Evolutionary conservation across 1,140 invertebrate genomes (phyloP).

Genomic region (Chrysopa pallens): DNA sequence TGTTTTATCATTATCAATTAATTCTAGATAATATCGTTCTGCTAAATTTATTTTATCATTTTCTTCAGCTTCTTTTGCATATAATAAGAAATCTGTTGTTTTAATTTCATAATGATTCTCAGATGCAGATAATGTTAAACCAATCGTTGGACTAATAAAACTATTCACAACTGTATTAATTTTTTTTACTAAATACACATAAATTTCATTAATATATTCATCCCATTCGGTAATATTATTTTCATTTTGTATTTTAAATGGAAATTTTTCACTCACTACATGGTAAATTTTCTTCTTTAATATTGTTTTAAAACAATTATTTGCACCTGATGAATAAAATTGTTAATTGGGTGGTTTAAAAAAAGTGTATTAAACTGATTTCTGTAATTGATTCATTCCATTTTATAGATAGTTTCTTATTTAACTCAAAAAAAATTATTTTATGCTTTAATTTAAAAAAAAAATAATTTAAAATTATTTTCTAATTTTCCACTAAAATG

Average conservation of each 20-base stretch:
- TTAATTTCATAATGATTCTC: not conserved
- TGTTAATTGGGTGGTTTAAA: no score
- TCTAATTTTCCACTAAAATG: no score
- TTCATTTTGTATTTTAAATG: not conserved
- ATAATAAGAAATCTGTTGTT: not conserved
- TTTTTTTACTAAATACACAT: not conserved
- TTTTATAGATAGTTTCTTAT: no score
- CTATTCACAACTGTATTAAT: not conserved
- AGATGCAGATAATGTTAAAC: not conserved
- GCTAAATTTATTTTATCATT: not conserved
- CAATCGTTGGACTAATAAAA: not conserved
- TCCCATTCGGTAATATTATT: not conserved
- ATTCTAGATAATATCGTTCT: not conserved
- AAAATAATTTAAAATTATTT: no score
- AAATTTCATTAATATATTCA: not conserved
- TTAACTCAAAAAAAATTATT: no score
- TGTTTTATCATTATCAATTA: not conserved
- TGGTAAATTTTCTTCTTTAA: not conserved
- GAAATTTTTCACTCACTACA: not conserved
- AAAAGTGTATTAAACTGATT: no score
- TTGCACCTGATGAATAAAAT: not conserved
- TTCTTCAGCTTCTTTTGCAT: not conserved
- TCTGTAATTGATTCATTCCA: no score
- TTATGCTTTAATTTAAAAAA: no score
- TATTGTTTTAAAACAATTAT: not conserved